These are phyloP conservation scores for Diabrotica balteata DNA, from an alignment of 2,888 invertebrate genomes.

Conservation along the genomic window DNA sequence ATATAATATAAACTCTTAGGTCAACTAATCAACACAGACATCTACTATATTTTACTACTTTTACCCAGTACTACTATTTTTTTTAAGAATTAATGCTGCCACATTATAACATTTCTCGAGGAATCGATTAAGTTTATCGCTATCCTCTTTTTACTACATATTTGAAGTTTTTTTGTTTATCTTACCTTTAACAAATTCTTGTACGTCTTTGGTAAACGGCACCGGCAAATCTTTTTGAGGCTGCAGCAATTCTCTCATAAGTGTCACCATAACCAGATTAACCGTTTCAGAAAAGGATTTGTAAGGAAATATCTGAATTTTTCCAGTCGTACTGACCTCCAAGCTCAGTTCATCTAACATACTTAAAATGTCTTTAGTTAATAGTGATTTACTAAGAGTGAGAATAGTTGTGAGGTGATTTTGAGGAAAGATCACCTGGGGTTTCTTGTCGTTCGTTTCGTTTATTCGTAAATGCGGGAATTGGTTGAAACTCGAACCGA, in stretches of 20 bases:
- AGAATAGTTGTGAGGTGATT: slow-evolving; percentile 82
- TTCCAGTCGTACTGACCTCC: slow-evolving; percentile 77
- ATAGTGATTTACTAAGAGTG: slow-evolving; percentile 80
- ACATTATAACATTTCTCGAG: neutral
- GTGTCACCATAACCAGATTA: slow-evolving; percentile 90
- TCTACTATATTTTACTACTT: neutral
- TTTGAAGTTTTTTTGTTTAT: neutral
- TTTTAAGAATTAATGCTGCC: too few relatives aligned
- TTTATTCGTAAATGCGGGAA: slow-evolving; percentile 83
- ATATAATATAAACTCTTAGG: neutral
- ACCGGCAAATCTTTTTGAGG: slow-evolving; percentile 88
- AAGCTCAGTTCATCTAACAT: slow-evolving; percentile 85
- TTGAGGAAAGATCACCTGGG: slow-evolving; percentile 73
- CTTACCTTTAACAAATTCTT: slow-evolving; percentile 61
- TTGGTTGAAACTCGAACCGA: slow-evolving; percentile 92
- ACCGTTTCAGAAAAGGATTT: slow-evolving; percentile 94
- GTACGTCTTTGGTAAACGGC: slow-evolving; percentile 92
- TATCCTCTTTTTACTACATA: too few relatives aligned
- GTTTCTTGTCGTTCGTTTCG: slow-evolving; percentile 71
- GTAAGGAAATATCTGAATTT: slow-evolving; percentile 83
- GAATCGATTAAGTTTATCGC: neutral
- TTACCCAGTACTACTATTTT: neutral
- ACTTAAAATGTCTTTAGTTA: slow-evolving; percentile 79
- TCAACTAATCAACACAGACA: neutral
- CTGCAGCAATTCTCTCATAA: slow-evolving; percentile 88